These are phyloP conservation scores for Drosophila leontia DNA, from an alignment of 1,140 invertebrate genomes.

Conservation along the genomic window DNA sequence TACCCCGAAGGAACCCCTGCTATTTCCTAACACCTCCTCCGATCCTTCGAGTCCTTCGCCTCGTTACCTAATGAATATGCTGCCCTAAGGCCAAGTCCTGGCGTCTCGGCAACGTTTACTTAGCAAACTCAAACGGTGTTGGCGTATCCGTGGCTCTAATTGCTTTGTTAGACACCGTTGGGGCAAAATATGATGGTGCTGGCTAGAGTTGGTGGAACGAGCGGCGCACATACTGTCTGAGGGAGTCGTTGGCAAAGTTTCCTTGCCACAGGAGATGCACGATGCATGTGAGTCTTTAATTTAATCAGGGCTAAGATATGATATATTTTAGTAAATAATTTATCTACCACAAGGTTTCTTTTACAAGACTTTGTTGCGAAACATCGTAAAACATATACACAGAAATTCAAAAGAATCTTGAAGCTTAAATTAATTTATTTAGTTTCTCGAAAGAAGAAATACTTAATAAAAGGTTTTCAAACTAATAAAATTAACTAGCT, in stretches of 20 bases:
- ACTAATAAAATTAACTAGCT: neutral
- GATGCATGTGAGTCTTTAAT: conserved; percentile 17
- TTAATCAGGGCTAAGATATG: conserved; percentile 14
- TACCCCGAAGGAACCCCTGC: conserved; percentile 4
- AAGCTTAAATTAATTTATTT: neutral
- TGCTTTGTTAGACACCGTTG: conserved; percentile 78
- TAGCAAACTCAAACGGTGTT: conserved; percentile 65
- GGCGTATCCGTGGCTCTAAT: conserved; percentile 72
- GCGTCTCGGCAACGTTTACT: conserved; percentile 56
- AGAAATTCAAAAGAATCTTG: neutral
- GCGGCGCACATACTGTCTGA: neutral
- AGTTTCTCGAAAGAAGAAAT: too few species aligned
- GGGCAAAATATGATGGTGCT: conserved; percentile 68
- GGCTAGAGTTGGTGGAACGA: neutral
- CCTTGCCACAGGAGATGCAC: conserved; percentile 14
- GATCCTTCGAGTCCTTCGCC: conserved; percentile 8
- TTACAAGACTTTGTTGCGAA: neutral
- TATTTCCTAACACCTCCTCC: conserved; percentile 1
- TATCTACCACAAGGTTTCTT: neutral
- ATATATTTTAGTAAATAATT: conserved; percentile 6
- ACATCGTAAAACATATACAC: too few species aligned
- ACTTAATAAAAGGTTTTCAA: neutral
- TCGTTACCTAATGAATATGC: conserved; percentile 71
- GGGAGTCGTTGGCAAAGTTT: conserved; percentile 45
- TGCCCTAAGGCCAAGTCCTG: conserved; percentile 46